phyloP scores from a whole-genome alignment of 1,140 invertebrate species.

The Semibalanus balanoides region DNA sequence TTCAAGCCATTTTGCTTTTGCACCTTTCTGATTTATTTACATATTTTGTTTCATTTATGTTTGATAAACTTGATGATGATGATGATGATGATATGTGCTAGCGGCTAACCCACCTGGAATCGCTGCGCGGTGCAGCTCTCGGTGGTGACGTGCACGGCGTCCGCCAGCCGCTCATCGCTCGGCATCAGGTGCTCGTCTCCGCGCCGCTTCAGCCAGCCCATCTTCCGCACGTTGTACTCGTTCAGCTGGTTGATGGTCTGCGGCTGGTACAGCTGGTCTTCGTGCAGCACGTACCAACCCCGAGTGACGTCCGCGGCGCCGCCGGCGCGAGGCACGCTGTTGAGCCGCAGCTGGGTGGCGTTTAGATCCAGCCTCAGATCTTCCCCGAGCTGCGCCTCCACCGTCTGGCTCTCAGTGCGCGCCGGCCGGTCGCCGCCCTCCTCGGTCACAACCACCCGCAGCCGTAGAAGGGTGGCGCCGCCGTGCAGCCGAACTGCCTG shows the following conservation, averaged over 20 bases:
- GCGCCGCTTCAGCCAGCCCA: slow-evolving; percentile 2
- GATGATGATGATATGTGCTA: too few relatives aligned
- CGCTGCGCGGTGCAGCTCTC: not conserved
- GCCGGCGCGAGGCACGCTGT: too few relatives aligned
- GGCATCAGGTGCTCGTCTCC: not conserved
- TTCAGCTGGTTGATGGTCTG: not conserved
- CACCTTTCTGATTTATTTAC: too few relatives aligned
- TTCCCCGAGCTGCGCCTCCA: not conserved
- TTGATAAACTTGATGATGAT: too few relatives aligned
- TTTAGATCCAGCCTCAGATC: not conserved
- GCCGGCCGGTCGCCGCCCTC: not conserved
- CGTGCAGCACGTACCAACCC: not conserved
- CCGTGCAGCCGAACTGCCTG: not conserved
- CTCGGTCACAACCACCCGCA: not conserved
- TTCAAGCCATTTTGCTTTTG: too few relatives aligned
- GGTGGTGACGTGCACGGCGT: not conserved
- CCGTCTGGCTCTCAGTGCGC: not conserved
- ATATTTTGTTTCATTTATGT: too few relatives aligned
- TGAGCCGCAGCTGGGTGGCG: not conserved
- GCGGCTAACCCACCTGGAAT: not conserved
- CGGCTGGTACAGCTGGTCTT: not conserved
- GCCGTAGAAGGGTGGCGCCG: not conserved
- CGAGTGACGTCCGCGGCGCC: not conserved
- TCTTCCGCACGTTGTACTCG: not conserved
- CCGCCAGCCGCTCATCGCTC: not conserved